These are phyloP conservation scores for Caenorhabditis wallacei DNA, from an alignment of 2,888 invertebrate species.

Conservation along the genomic window DNA sequence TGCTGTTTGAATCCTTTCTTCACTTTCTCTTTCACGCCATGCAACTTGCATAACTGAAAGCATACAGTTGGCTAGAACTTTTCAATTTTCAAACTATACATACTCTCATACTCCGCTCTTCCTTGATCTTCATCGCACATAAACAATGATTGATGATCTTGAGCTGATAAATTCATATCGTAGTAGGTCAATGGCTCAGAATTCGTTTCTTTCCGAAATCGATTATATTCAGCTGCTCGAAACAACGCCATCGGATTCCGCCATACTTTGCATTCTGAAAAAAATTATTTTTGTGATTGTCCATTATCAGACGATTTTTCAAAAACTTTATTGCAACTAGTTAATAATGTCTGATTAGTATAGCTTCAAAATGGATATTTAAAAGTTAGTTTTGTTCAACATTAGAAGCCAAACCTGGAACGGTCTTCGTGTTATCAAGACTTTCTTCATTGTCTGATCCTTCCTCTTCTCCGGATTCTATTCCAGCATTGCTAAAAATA, in stretches of 20 bases:
- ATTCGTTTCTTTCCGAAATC: constrained; percentile 90
- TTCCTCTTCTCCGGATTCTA: constrained; percentile 77
- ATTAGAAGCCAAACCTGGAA: constrained; percentile 64
- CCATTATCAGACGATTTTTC: not conserved
- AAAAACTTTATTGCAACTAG: constrained; percentile 25
- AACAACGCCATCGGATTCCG: constrained; percentile 96
- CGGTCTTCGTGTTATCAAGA: constrained; percentile 70
- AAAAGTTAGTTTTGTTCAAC: constrained; percentile 18
- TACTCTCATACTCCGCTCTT: constrained; percentile 92
- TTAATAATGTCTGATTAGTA: not conserved
- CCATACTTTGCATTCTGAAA: constrained; percentile 93
- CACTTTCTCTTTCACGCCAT: constrained; percentile 95
- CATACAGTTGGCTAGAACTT: constrained; percentile 30
- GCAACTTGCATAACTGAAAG: constrained; percentile 87
- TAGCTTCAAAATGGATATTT: not conserved
- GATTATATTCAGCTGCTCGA: constrained; percentile 95
- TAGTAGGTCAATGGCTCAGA: constrained; percentile 97
- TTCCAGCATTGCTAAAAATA: constrained; percentile 74
- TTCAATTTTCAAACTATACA: constrained; percentile 53
- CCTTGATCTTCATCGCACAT: constrained; percentile 93
- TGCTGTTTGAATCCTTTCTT: constrained; percentile 93
- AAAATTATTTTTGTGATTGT: constrained; percentile 40
- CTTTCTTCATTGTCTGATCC: constrained; percentile 79
- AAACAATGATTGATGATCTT: constrained; percentile 98
- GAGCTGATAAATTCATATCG: constrained; percentile 98